phyloP scores from a whole-genome alignment of 2,113 vertebrate genomes.

The Pitta sordida region DNA sequence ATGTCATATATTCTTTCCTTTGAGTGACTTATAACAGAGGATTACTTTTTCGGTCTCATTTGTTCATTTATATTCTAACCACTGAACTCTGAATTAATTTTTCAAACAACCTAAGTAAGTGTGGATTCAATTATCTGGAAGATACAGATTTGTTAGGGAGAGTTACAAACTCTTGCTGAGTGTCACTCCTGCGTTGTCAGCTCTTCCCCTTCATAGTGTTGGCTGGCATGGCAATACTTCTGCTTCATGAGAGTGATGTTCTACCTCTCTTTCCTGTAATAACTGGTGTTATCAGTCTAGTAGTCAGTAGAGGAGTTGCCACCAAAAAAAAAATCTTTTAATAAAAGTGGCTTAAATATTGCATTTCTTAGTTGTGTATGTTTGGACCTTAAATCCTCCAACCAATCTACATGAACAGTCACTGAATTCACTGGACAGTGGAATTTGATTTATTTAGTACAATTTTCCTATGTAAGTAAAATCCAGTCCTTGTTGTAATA shows the following conservation, averaged over 20 bases:
- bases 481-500: background rate
- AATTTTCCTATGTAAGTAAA: background rate
- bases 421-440: background rate
- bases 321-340: background rate
- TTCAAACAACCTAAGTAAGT: background rate
- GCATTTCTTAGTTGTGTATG: background rate
- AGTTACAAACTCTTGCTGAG: background rate
- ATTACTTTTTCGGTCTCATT: background rate
- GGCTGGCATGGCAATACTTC: background rate
- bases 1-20: background rate
- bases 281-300: background rate
- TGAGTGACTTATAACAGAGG: background rate
- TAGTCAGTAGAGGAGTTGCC: background rate
- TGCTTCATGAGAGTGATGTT: background rate
- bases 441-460: background rate
- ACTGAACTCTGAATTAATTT: background rate
- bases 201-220: background rate
- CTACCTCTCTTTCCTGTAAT: background rate
- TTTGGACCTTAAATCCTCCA: background rate
- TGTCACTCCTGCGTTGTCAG: rapidly evolving
- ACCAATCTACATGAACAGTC: background rate
- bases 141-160: background rate
- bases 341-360: background rate
- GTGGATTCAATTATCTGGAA: background rate
- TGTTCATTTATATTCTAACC: background rate